phyloP scores from a whole-genome alignment of 1,140 invertebrate species.

The Aphaenogaster ashmeadi region DNA sequence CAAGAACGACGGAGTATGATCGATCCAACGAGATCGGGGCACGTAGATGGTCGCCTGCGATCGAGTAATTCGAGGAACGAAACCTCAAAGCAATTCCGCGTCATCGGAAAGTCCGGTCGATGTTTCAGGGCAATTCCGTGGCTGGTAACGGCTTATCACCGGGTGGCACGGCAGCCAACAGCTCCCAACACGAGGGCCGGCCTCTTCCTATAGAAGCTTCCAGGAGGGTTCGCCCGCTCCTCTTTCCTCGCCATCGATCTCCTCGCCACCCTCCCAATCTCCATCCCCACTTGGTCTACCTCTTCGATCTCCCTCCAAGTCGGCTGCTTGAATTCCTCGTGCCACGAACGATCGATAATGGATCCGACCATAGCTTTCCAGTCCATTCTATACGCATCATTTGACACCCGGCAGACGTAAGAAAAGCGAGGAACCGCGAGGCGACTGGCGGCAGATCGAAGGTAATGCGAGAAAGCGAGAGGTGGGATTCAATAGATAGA shows the following conservation, averaged over 20 bases:
- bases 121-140: slow-evolving; percentile 79
- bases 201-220: slow-evolving; percentile 71
- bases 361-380: slow-evolving; percentile 81
- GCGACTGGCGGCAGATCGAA: slow-evolving; percentile 43
- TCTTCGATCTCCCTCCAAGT: slow-evolving; percentile 32
- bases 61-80: slow-evolving; percentile 76
- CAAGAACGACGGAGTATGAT: slow-evolving; percentile 6
- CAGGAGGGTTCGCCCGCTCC: slow-evolving; percentile 69
- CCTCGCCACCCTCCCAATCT: slow-evolving; percentile 38
- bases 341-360: slow-evolving; percentile 80
- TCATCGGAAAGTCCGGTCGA: slow-evolving; percentile 75
- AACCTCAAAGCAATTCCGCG: slow-evolving; percentile 72
- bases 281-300: slow-evolving; percentile 31
- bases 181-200: slow-evolving; percentile 69
- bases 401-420: slow-evolving; percentile 84
- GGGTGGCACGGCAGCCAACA: slow-evolving; percentile 78
- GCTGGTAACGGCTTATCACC: slow-evolving; percentile 80
- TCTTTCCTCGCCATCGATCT: slow-evolving; percentile 48
- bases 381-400: slow-evolving; percentile 85
- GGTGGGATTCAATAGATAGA: slow-evolving; percentile 83
- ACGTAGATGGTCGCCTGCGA: slow-evolving; percentile 52
- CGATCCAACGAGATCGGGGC: slow-evolving; percentile 38
- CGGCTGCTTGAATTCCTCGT: slow-evolving; percentile 71
- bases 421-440: slow-evolving; percentile 71
- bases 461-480: slow-evolving; percentile 63